Conservation (phyloP, 2,888 invertebrate genomes). For the Venusia cambrica region DNA sequence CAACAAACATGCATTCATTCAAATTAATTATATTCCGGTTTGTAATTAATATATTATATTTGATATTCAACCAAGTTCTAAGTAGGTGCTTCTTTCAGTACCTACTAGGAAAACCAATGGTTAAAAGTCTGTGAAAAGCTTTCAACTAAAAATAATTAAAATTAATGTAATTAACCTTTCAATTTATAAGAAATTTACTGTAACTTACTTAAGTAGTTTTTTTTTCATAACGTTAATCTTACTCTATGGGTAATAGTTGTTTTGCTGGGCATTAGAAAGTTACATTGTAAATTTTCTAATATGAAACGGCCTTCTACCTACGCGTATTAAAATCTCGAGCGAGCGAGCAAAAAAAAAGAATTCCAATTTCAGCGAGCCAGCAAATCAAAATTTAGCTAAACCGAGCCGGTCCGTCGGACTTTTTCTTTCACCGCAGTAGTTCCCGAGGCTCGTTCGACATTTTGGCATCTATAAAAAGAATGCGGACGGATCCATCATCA, state of each 20-base stretch:
- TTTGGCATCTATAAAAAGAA: slow-evolving; percentile 61
- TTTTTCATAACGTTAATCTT: slow-evolving; percentile 21
- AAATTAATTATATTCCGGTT: no score
- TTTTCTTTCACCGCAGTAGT: slow-evolving; percentile 38
- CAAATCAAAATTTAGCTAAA: slow-evolving; percentile 42
- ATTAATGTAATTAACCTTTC: no score
- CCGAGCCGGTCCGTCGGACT: slow-evolving; percentile 30
- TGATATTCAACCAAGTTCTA: slow-evolving; percentile 1
- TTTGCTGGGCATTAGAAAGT: slow-evolving; percentile 51
- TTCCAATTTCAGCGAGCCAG: slow-evolving; percentile 42
- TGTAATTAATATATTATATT: no score
- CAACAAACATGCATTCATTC: no score
- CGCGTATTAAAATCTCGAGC: slow-evolving; percentile 51
- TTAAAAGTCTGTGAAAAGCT: no score
- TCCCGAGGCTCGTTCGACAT: slow-evolving; percentile 46
- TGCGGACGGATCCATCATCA: slow-evolving; percentile 57
- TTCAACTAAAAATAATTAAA: no score
- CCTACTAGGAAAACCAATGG: slow-evolving; percentile 11
- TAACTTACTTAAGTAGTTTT: no score
- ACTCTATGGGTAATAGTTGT: slow-evolving; percentile 27
- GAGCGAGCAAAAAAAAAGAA: slow-evolving; percentile 38
- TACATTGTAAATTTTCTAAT: slow-evolving; percentile 44
- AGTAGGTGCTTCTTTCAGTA: background rate
- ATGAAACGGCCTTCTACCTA: slow-evolving; percentile 50
- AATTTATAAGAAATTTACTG: no score